Evolutionary conservation across 1,140 invertebrate genomes (phyloP).

Genomic region (Neelides sp.): DNA sequence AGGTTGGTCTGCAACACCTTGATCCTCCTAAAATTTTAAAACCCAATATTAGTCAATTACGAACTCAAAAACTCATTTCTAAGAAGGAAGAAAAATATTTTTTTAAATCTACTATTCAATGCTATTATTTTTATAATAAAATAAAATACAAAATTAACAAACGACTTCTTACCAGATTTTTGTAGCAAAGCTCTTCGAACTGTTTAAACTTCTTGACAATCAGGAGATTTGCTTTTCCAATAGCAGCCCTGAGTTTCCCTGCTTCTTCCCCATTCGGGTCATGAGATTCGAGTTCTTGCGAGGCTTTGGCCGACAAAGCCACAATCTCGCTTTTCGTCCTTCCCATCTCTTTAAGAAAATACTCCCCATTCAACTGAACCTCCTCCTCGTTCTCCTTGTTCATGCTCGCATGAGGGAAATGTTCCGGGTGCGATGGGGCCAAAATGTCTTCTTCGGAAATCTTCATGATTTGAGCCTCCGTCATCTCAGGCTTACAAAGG

Average conservation of each 20-base stretch:
- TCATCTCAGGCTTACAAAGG: too few relatives aligned
- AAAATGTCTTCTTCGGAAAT: too few relatives aligned
- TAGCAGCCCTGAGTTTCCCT: constrained; percentile 69
- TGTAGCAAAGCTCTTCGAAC: constrained; percentile 71
- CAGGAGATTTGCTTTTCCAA: constrained; percentile 79
- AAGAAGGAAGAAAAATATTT: constrained; percentile 6
- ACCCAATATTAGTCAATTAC: not conserved
- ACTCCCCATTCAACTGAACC: constrained; percentile 56
- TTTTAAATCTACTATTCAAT: constrained; percentile 13
- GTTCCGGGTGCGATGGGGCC: constrained; percentile 38
- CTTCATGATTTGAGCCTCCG: too few relatives aligned
- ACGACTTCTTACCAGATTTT: constrained; percentile 56
- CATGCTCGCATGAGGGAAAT: too few relatives aligned
- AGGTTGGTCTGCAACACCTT: constrained; percentile 46
- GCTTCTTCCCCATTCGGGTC: constrained; percentile 57
- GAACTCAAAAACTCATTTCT: constrained; percentile 21
- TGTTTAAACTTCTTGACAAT: constrained; percentile 88
- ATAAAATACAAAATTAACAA: not conserved
- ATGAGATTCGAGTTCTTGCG: constrained; percentile 44
- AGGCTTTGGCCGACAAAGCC: constrained; percentile 52
- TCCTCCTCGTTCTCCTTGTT: constrained; percentile 24
- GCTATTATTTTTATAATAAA: constrained; percentile 4
- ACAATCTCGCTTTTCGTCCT: constrained; percentile 53
- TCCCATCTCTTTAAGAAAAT: constrained; percentile 47
- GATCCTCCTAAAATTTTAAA: constrained; percentile 40